These are phyloP conservation scores for Lepisosteus osseus DNA, from an alignment of 2,113 vertebrate species.

Conservation along the genomic window DNA sequence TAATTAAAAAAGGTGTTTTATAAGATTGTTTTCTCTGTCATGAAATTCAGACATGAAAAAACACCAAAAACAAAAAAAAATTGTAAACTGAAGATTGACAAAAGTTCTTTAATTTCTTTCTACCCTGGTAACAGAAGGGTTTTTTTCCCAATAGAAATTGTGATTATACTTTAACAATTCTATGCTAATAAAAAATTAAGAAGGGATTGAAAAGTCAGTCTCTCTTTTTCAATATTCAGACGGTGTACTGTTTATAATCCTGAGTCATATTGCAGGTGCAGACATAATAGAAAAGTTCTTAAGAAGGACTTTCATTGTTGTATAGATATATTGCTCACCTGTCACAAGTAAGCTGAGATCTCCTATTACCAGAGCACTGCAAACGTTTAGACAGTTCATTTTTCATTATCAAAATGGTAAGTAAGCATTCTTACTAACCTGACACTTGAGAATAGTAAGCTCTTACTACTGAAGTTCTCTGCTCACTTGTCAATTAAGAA, in stretches of 20 bases:
- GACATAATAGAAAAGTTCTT: neutral
- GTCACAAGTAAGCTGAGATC: slow-evolving; percentile 6
- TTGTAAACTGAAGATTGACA: too few species aligned
- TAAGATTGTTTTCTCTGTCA: too few species aligned
- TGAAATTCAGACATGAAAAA: too few species aligned
- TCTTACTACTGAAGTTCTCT: neutral
- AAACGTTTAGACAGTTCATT: slow-evolving; percentile 25
- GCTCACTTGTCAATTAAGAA: neutral
- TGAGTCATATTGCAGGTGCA: slow-evolving; percentile 22
- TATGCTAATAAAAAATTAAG: too few species aligned
- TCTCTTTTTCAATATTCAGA: too few species aligned
- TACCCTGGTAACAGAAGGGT: too few species aligned
- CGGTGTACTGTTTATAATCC: slow-evolving; percentile 4
- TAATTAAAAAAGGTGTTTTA: too few species aligned
- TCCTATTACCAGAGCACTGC: slow-evolving; percentile 25
- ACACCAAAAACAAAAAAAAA: too few species aligned
- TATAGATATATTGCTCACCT: slow-evolving; percentile 11
- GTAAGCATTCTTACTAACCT: slow-evolving; percentile 49
- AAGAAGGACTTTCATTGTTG: slow-evolving; percentile 4
- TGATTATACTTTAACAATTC: too few species aligned
- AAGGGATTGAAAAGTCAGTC: too few species aligned
- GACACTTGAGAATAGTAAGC: slow-evolving; percentile 37
- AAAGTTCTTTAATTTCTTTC: too few species aligned
- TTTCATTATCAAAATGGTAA: slow-evolving; percentile 32
- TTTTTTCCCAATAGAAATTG: too few species aligned